Evolutionary conservation across 2,797 vertebrate genomes (phyloP), one percentile per base, ranked within the genome.

Genomic region (Labroides dimidiatus): DNA sequence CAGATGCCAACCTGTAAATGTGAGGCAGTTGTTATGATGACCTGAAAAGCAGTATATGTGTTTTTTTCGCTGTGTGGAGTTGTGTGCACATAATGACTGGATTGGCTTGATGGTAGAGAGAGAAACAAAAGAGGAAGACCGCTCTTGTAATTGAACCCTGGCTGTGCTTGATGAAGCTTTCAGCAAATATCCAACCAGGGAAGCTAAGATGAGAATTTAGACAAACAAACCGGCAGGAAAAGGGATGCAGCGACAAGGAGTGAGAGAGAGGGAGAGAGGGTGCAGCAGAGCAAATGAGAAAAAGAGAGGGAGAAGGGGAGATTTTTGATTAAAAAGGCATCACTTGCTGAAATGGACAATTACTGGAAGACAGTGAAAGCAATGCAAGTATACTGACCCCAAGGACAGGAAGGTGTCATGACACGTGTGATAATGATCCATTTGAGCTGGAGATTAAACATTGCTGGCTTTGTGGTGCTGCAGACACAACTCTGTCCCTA

Each of bases 81-180:
- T 64, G 48, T 62, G 67, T 47, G 20, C 41, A 66, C 36, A 59
- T 61, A 45, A 62, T 69, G 56, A 36, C 53, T 74, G 58, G 43
- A 70, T 69, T 72, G 52, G 30, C 56, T 52, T 39, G 69, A 75
- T 61, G 64, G 61, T 51, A 47, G 49, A 81, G 21, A 21, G 20
- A 48, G 47, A 23, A 55, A 74, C 52, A 52, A 49, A 72, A 19
- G 44, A 75, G 72, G 63, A 58, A 80, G 77, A 67, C 7, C 16
- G 58, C 68, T 87, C 57, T 84, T 66, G 74, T 90, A 90, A 89
- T 87, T 89, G 85, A 89, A 85, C 82, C 60, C 85, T 80, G 76
- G 67, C 84, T 84, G 85, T 88, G 87, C 85, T 77, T 89, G 81
- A 84, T 88, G 82, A 87, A 82, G 89, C 86, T 86, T 87, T 88